Evolutionary conservation across 1,140 invertebrate species (phyloP).

Genomic region (Drosophila lowei): DNA sequence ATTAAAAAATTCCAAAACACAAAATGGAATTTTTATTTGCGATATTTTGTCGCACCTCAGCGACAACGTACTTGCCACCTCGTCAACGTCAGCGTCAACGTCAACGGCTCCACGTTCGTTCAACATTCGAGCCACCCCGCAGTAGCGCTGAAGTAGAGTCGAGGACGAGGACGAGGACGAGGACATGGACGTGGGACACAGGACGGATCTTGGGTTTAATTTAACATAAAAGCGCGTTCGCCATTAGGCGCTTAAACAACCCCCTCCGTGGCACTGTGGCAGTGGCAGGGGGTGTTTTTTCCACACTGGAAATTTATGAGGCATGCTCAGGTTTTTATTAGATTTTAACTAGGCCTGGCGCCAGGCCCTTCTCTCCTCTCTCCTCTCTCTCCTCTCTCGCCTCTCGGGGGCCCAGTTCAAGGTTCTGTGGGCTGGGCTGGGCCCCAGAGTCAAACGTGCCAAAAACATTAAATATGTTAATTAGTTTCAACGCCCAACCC

Average conservation of each 20-base stretch:
- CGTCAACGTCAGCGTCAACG: conserved; percentile 18
- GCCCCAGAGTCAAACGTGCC: conserved; percentile 66
- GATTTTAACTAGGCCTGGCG: conserved; percentile 81
- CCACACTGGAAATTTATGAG: conserved; percentile 77
- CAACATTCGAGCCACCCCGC: neutral
- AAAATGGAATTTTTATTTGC: conserved; percentile 81
- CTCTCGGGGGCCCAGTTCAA: too few relatives aligned
- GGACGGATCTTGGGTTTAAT: conserved; percentile 62
- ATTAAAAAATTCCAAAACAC: conserved; percentile 81
- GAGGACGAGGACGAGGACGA: too few relatives aligned
- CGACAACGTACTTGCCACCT: conserved; percentile 81
- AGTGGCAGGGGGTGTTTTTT: conserved; percentile 39
- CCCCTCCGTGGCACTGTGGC: neutral
- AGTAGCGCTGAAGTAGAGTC: too few relatives aligned
- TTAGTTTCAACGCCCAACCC: conserved; percentile 76
- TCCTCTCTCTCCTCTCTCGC: too few relatives aligned
- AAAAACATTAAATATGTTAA: conserved; percentile 82
- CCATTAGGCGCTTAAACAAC: conserved; percentile 73
- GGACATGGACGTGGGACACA: neutral
- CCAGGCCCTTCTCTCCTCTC: conserved; percentile 23
- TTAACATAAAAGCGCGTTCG: conserved; percentile 81
- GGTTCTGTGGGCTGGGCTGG: conserved; percentile 16
- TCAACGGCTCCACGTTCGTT: conserved; percentile 17
- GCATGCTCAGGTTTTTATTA: conserved; percentile 83
- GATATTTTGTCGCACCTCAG: conserved; percentile 82